A percentile compares a stretch with the other conserved stretches of the same genome.
phyloP scores from a whole-genome alignment of 2,113 vertebrate genomes.

The Butastur rufipennis region DNA sequence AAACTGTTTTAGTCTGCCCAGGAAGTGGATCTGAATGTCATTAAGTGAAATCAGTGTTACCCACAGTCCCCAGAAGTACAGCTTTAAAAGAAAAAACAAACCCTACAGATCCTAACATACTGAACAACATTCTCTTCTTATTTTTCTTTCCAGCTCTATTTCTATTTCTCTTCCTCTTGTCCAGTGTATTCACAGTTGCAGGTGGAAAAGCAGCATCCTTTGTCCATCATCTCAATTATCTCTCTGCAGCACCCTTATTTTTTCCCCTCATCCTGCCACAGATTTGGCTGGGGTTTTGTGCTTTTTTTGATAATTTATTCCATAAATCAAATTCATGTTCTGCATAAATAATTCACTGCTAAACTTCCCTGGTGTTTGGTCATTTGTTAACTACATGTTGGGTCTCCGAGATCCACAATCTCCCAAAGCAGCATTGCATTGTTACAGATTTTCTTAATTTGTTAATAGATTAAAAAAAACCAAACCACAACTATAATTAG shows the following conservation, averaged over 20 bases:
- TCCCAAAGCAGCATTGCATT: background rate
- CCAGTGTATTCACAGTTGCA: background rate
- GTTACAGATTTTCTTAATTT: background rate
- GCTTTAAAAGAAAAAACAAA: background rate
- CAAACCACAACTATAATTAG: background rate
- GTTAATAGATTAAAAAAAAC: background rate
- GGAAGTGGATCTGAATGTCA: background rate
- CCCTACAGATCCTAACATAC: background rate
- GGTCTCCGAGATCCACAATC: background rate
- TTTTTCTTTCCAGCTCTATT: background rate
- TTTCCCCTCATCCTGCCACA: background rate
- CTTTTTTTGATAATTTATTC: background rate
- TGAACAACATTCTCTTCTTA: background rate
- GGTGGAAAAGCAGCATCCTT: background rate
- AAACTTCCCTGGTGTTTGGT: background rate
- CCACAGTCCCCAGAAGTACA: background rate
- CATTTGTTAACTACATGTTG: background rate
- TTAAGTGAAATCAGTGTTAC: background rate
- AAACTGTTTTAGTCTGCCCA: background rate
- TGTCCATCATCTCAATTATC: background rate
- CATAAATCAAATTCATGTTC: background rate
- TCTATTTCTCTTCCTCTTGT: background rate
- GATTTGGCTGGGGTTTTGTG: background rate
- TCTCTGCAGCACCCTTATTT: background rate
- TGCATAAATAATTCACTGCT: background rate